phyloP scores from a whole-genome alignment of 2,113 vertebrate species.

The Sialia sialis region DNA sequence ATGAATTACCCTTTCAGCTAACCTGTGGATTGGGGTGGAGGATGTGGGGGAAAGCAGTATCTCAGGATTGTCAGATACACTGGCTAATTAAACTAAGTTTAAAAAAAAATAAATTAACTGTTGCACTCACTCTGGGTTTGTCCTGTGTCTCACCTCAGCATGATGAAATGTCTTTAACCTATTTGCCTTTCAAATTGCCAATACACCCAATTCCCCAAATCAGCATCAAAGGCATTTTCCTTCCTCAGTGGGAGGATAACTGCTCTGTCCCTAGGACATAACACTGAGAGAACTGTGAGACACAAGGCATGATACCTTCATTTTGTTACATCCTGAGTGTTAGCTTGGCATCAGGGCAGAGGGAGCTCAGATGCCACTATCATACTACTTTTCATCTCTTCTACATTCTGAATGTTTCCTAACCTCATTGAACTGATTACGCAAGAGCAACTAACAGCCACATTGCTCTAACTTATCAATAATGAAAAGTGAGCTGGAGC shows the following conservation, averaged over 20 bases:
- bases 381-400: background rate
- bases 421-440: constrained; percentile 18
- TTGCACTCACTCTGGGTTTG: background rate
- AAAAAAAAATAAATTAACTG: background rate
- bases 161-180: background rate
- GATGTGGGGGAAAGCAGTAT: background rate
- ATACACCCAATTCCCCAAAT: background rate
- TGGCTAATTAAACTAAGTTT: background rate
- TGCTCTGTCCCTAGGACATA: background rate
- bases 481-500: constrained; percentile 38
- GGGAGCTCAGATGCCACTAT: background rate
- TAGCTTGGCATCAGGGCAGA: background rate
- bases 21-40: background rate
- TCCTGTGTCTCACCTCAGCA: background rate
- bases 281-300: background rate
- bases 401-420: background rate
- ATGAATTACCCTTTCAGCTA: background rate
- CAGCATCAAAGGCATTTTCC: background rate
- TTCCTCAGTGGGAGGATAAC: background rate
- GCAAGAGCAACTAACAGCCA: constrained; percentile 8
- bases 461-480: background rate
- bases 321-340: background rate
- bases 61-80: background rate
- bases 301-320: background rate
- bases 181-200: background rate